Evolutionary conservation across 1,140 invertebrate species (phyloP), one percentile per base, ranked within the genome.

Genomic region (Saxidomus purpurata): DNA sequence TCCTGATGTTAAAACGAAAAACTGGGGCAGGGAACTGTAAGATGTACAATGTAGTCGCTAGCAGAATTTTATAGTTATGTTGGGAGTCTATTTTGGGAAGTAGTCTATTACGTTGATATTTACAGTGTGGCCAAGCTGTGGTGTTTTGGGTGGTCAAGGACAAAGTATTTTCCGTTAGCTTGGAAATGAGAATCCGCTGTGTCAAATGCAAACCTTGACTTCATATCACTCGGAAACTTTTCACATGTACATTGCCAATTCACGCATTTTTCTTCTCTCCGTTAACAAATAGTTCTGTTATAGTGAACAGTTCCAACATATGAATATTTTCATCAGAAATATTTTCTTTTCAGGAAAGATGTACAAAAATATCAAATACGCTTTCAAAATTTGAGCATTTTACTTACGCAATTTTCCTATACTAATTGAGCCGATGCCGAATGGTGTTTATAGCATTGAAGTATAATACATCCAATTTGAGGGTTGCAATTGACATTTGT

Each of bases 321-420:
- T 59, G 17, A 59, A 59, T 59, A 22, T 63, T 25, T 63, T 63
- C 1, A 6, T 15, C 25, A 28, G 6, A 9, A 28, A n/a, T 3
- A 63, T 4, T 63, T 63, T 63, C 25, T 63, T 25, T 63, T 63
- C 28, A 22, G 28, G 59, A 8, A 11, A 38, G 28, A 77, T 15
- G 74, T 77, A 77, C 74, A 77, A 77, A 77, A 47, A 77, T 77
- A 77, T 77, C 74, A 77, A 52, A 47, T 28, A 15, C 28, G n/a
- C n/a, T 77, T 28, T 9, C n/a, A 49, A 77, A 77, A 28, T 43
- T 52, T 43, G n/a, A n/a, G n/a, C n/a, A n/a, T n/a, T n/a, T n/a
- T n/a, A n/a, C n/a, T n/a, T n/a, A n/a, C n/a, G n/a, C n/a, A n/a
- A n/a, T n/a, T n/a, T n/a, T n/a, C n/a, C n/a, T 69, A 22, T 38